Evolutionary conservation across 2,797 vertebrate genomes (phyloP), one percentile per base, ranked within the genome.

Genomic region (Macroramphosus scolopax): DNA sequence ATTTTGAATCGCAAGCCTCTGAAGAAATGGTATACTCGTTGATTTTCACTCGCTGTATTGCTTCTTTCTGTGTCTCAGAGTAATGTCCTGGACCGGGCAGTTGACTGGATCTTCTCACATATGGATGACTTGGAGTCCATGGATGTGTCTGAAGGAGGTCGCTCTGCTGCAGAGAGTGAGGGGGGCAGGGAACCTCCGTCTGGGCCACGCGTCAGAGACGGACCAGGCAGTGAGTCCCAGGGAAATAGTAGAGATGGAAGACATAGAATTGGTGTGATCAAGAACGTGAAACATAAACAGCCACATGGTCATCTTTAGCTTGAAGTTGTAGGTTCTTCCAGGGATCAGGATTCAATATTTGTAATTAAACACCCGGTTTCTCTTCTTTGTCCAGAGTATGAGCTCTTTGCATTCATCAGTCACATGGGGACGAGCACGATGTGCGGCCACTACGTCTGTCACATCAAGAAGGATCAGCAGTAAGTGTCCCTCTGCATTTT

Each of bases 381-480:
- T 61, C 13, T 64, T 37, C 43, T 36, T 63, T 53, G 6, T 74
- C 36, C 82, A 98, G 96, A 95, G 50, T 98, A 98, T 44, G 94
- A 96, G 88, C 89, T 98, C 55, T 96, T 97, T 86, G 96, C 95
- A 13, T 98, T 99, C 86, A 92, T 98, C 89, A 99, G 96, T 79
- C 96, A 99, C 90, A 99, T 99, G 96, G 96, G 96, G 69, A 94
- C 95, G 8, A 98, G 96, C 3, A 98, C 96, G 33, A 98, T 98
- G 95, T 99, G 96, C 17, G 96, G 96, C 55, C 95, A 99, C 87
- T 98, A 99, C 0, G 96, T 99, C 75, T 98, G 96, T 85, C 96
- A 99, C 86, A 98, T 98, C 90, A 97, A 97, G 89, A 99, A 99
- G 82, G 94, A 98, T 44, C 94, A 94, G 77, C 93, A 97, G 96